These are phyloP conservation scores for Colletes latitarsis DNA, from an alignment of 1,140 invertebrate species.

Conservation along the genomic window DNA sequence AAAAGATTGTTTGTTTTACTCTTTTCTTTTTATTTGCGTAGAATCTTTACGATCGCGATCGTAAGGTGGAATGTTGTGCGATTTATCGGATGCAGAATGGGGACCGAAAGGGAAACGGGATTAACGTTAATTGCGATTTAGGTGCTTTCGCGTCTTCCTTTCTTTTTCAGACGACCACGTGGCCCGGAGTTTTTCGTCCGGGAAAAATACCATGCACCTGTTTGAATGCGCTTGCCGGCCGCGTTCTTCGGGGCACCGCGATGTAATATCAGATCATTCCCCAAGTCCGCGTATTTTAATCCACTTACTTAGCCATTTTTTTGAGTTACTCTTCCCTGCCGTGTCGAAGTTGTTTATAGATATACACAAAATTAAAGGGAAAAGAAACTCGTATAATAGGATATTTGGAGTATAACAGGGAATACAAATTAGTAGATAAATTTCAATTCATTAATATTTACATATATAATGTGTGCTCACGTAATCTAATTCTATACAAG, in stretches of 20 bases:
- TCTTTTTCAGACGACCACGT: constrained; percentile 54
- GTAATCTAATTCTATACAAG: too few species aligned
- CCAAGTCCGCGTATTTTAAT: too few species aligned
- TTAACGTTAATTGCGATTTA: constrained; percentile 42
- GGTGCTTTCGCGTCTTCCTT: constrained; percentile 18
- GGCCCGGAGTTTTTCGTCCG: constrained; percentile 41
- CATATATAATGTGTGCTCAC: too few species aligned
- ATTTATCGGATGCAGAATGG: constrained; percentile 10
- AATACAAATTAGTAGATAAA: too few species aligned
- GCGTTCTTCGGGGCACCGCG: constrained; percentile 7
- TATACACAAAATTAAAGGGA: too few species aligned
- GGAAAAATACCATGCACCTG: constrained; percentile 61
- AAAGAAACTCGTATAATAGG: too few species aligned
- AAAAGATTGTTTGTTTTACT: neutral
- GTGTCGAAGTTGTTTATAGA: too few species aligned
- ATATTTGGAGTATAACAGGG: too few species aligned
- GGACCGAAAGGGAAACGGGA: constrained; percentile 7
- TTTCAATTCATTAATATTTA: too few species aligned
- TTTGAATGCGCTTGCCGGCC: constrained; percentile 54
- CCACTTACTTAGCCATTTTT: too few species aligned
- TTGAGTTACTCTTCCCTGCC: too few species aligned
- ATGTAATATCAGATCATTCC: neutral
- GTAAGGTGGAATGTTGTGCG: neutral
- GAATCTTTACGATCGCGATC: neutral
- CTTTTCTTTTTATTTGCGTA: neutral